Evolutionary conservation across 2,888 invertebrate species (phyloP).

Genomic region (Drosophila hamatofila): DNA sequence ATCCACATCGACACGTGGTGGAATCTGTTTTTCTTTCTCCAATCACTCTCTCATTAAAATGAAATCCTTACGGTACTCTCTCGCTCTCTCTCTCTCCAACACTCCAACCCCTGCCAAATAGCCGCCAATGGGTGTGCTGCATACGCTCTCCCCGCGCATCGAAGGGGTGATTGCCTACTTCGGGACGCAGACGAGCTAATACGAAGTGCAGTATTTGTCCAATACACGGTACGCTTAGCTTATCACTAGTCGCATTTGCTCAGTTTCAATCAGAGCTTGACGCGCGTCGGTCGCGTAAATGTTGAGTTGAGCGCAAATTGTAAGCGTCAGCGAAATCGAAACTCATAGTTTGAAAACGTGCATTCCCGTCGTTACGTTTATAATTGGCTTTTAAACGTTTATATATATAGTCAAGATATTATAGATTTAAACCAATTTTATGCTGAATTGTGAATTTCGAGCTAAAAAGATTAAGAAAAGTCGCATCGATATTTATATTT

Average conservation of each 20-base stretch:
- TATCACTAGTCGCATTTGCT: constrained; percentile 59
- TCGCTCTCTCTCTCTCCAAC: constrained; percentile 9
- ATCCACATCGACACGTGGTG: constrained; percentile 77
- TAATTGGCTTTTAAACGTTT: constrained; percentile 20
- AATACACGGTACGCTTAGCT: constrained; percentile 36
- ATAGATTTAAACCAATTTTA: not conserved
- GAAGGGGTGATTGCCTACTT: constrained; percentile 43
- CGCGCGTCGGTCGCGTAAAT: constrained; percentile 66
- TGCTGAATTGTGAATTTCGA: not conserved
- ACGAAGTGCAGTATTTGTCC: constrained; percentile 31
- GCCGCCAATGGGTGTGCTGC: constrained; percentile 71
- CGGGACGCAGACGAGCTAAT: constrained; percentile 42
- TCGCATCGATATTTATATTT: not conserved
- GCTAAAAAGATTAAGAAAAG: not conserved
- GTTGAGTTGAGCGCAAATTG: constrained; percentile 7
- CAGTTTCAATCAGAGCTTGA: constrained; percentile 81
- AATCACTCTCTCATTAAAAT: constrained; percentile 13
- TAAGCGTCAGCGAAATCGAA: constrained; percentile 27
- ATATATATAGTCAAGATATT: constrained; percentile 1
- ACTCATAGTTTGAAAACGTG: constrained; percentile 21
- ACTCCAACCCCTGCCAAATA: constrained; percentile 46
- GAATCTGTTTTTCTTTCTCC: constrained; percentile 53
- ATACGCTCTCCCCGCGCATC: constrained; percentile 46
- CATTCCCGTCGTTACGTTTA: constrained; percentile 42
- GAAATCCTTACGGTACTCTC: constrained; percentile 26